Evolutionary conservation across 2,113 vertebrate genomes (phyloP), one percentile per base, ranked within the genome.

Genomic region (Coptodon rendalli): DNA sequence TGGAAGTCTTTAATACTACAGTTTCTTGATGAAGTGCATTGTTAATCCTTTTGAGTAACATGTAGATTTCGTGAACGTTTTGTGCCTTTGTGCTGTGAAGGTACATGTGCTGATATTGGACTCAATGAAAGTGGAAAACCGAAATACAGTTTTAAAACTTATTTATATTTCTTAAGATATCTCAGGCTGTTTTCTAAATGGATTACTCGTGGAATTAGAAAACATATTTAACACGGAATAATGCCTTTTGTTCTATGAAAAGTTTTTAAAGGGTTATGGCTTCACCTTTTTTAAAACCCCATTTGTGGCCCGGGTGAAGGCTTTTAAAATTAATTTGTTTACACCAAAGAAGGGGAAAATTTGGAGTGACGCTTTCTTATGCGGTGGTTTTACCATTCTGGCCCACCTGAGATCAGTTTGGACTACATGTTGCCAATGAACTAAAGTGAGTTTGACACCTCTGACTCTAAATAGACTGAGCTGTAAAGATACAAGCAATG

Each of bases 401-500:
- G 2, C 31, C 61, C 61, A 66, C 61, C 36, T 66, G 34, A 66
- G 17, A 38, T 66, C 34, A 66, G 6, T 36, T n/a, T 36, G 17
- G 61, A 66, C 17, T 36, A 34, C 19, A 13, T 68, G 36, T 68
- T 68, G 61, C 31, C 61, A 19, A 40, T 12, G 6, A 38, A 68
- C 34, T 22, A n/a, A 22, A 68, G 38, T 68, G 63, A 40, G 6
- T 40, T 40, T 22, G 34, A 22, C 27, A n/a, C 6, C 5, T 38
- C 63, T 68, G 63, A 68, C 13, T 68, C 63, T 45, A 50, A 81
- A 24, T 19, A 59, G 43, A 24, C 27, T 3, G 8, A 13, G 81
- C 34, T 61, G 66, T 85, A 81, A 86, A 89, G 68, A 89, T 53
- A 27, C 45, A 83, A 76, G 68, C 6, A 36, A n/a, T 61, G 89